Base-by-base conservation (phyloP, 2,888 invertebrate species). In the Melieria picta region DNA sequence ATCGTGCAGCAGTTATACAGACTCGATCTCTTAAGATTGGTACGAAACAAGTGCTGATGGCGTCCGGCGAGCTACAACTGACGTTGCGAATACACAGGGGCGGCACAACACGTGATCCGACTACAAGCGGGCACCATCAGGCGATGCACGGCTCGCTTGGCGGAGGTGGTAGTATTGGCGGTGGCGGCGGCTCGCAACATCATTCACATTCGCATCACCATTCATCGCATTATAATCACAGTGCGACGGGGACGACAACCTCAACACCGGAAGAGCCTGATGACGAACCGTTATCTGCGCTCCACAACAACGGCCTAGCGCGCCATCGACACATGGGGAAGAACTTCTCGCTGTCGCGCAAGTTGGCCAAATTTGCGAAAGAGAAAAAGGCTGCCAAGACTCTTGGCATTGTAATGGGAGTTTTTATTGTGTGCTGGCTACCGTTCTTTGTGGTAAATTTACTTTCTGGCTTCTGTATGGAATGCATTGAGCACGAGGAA, bases 301-400 rank as follows among this genome's bases (percentile, higher is more conserved):
- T 93, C 52, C 93, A 93, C 79, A 94, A 93, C 83, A 94, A 94
- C 82, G 94, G 94, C 56, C 84, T 94, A 65, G 89, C 90, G 1
- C 92, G 94, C 4, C 92, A 92, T 65, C 89, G 93, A 56, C 91
- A 92, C 82, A 88, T 93, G 81, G 92, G 92, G 46, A 96, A 96
- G 86, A 95, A 96, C 88, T 97, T 98, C 87, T 97, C 97, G 6
- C 88, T 98, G 30, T 96, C 96, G 76, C 90, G 97, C 47, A 97
- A 97, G 84, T 88, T 98, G 74, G 96, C 97, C 11, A 98, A 98
- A 88, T 95, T 98, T 81, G 96, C 98, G 65, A 97, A 97, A 84
- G 98, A 98, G 87, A 97, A 97, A 86, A 98, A 98, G 86, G 98
- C 98, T 7, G 98, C 98, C 5, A 98, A 98, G 88, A 98, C 98